phyloP scores from a whole-genome alignment of 1,140 invertebrate species.

The Ylistrum balloti region DNA sequence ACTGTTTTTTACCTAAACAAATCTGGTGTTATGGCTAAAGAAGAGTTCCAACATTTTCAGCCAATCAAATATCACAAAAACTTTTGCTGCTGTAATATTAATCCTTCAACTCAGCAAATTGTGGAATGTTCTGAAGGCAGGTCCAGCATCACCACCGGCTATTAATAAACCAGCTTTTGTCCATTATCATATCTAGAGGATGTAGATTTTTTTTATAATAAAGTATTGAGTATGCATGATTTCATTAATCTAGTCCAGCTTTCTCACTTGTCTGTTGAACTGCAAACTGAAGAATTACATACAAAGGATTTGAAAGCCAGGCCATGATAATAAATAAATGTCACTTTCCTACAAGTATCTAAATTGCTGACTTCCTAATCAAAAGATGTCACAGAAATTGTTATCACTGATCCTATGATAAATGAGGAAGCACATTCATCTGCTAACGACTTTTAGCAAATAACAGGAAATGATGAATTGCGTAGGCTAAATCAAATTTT shows the following conservation, averaged over 20 bases:
- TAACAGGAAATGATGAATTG: constrained; percentile 46
- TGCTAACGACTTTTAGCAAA: constrained; percentile 30
- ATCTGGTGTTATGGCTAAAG: too few species aligned
- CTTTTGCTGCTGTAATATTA: neutral
- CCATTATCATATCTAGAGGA: neutral
- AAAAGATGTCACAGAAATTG: constrained; percentile 45
- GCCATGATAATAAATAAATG: constrained; percentile 42
- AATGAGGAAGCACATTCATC: constrained; percentile 43
- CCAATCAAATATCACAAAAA: neutral
- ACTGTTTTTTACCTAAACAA: too few species aligned
- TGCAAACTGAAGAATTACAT: neutral
- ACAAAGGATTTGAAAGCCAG: neutral
- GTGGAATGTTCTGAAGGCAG: neutral
- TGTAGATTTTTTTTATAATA: constrained; percentile 30
- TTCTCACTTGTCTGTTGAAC: constrained; percentile 8
- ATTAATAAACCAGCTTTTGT: neutral
- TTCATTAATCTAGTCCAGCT: constrained; percentile 32
- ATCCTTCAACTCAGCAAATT: too few species aligned
- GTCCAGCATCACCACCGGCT: neutral
- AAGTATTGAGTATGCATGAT: constrained; percentile 17
- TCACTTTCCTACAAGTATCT: constrained; percentile 46
- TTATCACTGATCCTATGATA: constrained; percentile 41
- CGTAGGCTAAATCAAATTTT: constrained; percentile 46
- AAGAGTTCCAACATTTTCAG: neutral
- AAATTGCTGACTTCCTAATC: constrained; percentile 50